Evolutionary conservation across 2,888 invertebrate genomes (phyloP).

Genomic region (Darwinula stevensoni): DNA sequence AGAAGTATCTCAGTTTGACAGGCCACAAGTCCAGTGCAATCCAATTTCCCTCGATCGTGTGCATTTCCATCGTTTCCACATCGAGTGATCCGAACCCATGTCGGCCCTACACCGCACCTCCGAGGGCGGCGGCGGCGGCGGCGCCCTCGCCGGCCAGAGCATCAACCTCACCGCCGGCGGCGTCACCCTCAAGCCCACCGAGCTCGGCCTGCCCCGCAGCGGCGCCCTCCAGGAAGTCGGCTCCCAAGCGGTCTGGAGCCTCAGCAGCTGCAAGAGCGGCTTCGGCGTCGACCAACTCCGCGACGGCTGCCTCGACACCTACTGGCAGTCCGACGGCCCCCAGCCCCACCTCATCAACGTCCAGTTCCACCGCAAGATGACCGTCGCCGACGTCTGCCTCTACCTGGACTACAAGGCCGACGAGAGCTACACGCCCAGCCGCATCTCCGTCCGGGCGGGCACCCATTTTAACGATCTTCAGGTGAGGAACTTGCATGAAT

Average conservation of each 20-base stretch:
- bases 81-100: no score
- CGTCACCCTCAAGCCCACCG: no score
- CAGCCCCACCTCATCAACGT: conserved; percentile 91
- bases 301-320: conserved; percentile 84
- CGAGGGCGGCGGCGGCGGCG: no score
- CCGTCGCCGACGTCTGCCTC: conserved; percentile 76
- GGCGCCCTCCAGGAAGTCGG: conserved; percentile 52
- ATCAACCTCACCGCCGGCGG: no score
- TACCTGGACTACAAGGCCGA: conserved; percentile 94
- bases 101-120: no score
- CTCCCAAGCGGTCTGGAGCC: conserved; percentile 79
- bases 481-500: no score
- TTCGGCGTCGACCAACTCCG: conserved; percentile 90
- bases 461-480: conserved; percentile 88
- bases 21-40: no score
- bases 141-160: no score
- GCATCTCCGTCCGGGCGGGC: conserved; percentile 69
- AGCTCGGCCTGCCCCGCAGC: no score
- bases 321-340: conserved; percentile 99
- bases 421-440: conserved; percentile 92
- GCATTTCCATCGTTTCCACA: no score
- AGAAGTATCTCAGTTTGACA: no score
- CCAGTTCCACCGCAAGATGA: conserved; percentile 78
- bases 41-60: no score
- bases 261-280: conserved; percentile 94